These are phyloP conservation scores for Picus viridis DNA, from an alignment of 2,797 vertebrate genomes.

Conservation along the genomic window DNA sequence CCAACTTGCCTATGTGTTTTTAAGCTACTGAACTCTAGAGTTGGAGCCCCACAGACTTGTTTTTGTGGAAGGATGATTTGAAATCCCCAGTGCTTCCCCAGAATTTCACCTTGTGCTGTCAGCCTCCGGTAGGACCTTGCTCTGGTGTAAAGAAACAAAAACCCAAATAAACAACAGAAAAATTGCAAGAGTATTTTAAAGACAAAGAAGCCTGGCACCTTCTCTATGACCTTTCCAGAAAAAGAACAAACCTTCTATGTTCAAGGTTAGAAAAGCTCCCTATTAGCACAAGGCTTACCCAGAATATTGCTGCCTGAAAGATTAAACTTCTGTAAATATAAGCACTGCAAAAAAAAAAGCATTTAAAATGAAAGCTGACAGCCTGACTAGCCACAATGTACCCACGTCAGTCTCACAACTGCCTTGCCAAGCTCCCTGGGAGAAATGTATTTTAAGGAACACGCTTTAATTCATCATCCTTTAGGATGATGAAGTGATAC, in stretches of 20 bases:
- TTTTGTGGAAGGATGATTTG: background rate
- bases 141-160: background rate
- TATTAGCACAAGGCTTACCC: slow-evolving; percentile 58
- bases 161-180: background rate
- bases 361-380: slow-evolving; percentile 10
- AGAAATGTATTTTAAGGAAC: slow-evolving; percentile 10
- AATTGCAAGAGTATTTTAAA: background rate
- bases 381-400: background rate
- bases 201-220: background rate
- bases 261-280: slow-evolving; percentile 46
- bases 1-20: accelerated
- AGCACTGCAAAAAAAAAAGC: slow-evolving; percentile 10
- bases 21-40: accelerated
- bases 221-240: slow-evolving; percentile 45
- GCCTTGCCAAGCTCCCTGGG: background rate
- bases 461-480: background rate
- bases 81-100: background rate
- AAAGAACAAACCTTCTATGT: slow-evolving; percentile 32
- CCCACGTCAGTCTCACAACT: background rate
- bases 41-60: background rate
- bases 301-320: slow-evolving; percentile 58
- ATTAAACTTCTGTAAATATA: slow-evolving; percentile 57
- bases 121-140: background rate
- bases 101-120: background rate
- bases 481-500: slow-evolving; percentile 16